Evolutionary conservation across 2,888 invertebrate genomes (phyloP).

Genomic region (Diarsia rubi): DNA sequence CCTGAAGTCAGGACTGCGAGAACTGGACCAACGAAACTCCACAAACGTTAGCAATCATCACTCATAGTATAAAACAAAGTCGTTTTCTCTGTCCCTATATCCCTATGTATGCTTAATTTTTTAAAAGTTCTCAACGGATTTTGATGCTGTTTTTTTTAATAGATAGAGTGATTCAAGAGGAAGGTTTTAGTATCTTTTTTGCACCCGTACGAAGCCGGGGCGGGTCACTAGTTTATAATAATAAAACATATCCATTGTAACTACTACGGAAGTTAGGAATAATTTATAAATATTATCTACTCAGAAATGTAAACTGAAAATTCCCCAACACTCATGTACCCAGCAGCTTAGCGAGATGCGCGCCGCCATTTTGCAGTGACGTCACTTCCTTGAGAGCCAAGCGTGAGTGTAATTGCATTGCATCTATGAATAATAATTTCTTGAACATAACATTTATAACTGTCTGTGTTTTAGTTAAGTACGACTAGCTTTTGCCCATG

Average conservation of each 20-base stretch:
- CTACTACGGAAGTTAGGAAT: not conserved
- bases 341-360: slow-evolving; percentile 33
- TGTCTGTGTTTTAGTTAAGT: slow-evolving; percentile 8
- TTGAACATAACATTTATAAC: slow-evolving; percentile 19
- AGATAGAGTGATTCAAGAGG: too few relatives aligned
- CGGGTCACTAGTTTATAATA: too few relatives aligned
- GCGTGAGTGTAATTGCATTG: slow-evolving; percentile 49
- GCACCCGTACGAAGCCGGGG: too few relatives aligned
- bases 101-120: too few relatives aligned
- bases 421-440: slow-evolving; percentile 54
- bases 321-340: slow-evolving; percentile 11
- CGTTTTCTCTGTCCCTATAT: too few relatives aligned
- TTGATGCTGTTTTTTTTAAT: too few relatives aligned
- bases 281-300: not conserved
- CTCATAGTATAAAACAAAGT: too few relatives aligned
- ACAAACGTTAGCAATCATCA: too few relatives aligned
- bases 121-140: too few relatives aligned
- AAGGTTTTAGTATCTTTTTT: too few relatives aligned
- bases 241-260: not conserved
- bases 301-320: slow-evolving; percentile 28
- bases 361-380: slow-evolving; percentile 37
- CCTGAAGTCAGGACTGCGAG: too few relatives aligned
- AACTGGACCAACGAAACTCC: too few relatives aligned
- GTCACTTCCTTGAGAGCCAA: slow-evolving; percentile 34
- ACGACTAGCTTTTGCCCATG: not conserved